Evolutionary conservation across 2,797 vertebrate genomes (phyloP).

Genomic region (Prunella strophiata): DNA sequence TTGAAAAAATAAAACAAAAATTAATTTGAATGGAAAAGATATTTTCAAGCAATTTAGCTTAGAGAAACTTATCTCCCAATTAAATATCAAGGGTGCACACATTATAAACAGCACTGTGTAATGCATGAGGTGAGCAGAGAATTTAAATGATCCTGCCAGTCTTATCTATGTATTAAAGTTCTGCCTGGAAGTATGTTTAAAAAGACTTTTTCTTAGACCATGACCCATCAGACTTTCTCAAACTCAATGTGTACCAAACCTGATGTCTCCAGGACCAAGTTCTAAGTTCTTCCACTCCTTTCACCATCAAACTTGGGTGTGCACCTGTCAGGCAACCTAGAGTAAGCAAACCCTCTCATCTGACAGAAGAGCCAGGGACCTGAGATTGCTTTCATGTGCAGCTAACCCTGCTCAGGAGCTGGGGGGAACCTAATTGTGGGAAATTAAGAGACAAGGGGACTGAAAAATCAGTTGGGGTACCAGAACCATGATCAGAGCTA

Average conservation of each 20-base stretch:
- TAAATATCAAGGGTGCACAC: background rate
- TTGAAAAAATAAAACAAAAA: background rate
- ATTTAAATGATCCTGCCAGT: background rate
- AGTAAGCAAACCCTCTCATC: background rate
- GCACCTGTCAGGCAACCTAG: background rate
- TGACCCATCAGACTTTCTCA: background rate
- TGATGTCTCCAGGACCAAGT: background rate
- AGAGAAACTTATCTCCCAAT: background rate
- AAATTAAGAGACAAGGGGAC: background rate
- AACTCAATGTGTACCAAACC: background rate
- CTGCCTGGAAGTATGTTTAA: background rate
- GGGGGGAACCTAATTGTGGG: accelerated
- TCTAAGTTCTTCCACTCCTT: background rate
- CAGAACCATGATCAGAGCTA: background rate
- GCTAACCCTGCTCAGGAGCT: accelerated
- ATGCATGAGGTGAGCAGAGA: background rate
- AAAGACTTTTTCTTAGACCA: background rate
- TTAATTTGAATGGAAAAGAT: background rate
- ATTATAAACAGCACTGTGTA: background rate
- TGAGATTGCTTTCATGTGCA: background rate
- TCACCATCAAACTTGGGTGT: background rate
- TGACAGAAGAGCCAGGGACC: background rate
- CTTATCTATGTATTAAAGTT: background rate
- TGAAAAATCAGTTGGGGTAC: background rate
- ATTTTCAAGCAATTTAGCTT: background rate